Evolutionary conservation across 2,113 vertebrate genomes (phyloP).

Genomic region (Thinocorus orbignyianus): DNA sequence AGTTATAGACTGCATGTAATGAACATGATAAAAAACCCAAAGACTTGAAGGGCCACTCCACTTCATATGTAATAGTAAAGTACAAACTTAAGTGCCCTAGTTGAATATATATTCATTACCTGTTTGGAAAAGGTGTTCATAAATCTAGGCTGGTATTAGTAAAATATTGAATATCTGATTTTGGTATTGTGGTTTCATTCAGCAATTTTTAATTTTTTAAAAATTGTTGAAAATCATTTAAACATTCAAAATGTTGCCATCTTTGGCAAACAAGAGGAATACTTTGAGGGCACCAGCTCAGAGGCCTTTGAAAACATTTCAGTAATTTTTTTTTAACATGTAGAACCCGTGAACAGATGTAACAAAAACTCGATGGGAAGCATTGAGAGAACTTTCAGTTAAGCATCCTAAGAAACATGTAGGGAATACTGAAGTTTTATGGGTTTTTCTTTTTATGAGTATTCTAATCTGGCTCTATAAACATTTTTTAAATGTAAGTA

Average conservation of each 20-base stretch:
- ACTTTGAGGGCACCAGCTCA: background rate
- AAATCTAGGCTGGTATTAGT: background rate
- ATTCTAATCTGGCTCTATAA: background rate
- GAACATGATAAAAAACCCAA: background rate
- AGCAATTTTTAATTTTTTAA: background rate
- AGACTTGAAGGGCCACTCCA: background rate
- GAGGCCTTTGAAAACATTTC: background rate
- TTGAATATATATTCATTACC: background rate
- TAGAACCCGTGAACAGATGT: background rate
- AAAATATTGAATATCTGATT: background rate
- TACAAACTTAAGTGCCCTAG: background rate
- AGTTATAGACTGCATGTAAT: background rate
- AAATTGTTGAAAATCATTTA: background rate
- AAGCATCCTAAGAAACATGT: background rate
- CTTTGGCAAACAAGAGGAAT: background rate
- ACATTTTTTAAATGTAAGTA: background rate
- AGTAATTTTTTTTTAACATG: background rate
- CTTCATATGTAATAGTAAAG: background rate
- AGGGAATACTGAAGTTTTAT: background rate
- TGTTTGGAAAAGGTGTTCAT: background rate
- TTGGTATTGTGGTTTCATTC: background rate
- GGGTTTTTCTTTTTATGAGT: background rate
- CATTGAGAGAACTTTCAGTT: background rate
- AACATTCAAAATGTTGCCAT: background rate
- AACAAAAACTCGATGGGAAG: background rate